A percentile compares a stretch with the other conserved stretches of the same genome.
Evolutionary conservation across 2,113 vertebrate genomes (phyloP).

Genomic region (Gnathonemus longibarbis): DNA sequence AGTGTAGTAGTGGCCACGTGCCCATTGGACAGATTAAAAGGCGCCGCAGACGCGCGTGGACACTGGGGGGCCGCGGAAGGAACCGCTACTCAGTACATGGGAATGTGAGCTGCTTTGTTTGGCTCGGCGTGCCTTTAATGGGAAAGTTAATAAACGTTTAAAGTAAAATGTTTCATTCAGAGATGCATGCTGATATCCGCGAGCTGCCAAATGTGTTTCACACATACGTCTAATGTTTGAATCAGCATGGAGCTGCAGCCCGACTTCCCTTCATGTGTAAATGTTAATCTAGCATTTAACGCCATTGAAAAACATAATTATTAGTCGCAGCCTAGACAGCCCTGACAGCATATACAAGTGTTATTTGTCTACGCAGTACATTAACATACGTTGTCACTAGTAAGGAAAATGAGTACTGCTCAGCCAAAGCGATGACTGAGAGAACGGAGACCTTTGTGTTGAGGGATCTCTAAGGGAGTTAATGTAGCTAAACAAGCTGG

Average conservation of each 20-base stretch:
- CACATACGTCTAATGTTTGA: not conserved
- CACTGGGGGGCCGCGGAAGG: not conserved
- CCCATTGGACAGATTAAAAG: not conserved
- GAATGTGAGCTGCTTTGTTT: not conserved
- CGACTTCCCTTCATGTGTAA: not conserved
- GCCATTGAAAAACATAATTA: not conserved
- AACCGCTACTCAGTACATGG: not conserved
- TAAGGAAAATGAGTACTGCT: not conserved
- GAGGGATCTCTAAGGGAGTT: not conserved
- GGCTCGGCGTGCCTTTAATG: not conserved
- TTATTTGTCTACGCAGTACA: not conserved
- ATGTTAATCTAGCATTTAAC: not conserved
- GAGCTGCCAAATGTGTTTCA: not conserved
- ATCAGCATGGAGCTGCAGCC: not conserved
- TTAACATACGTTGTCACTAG: not conserved
- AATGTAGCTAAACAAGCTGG: not conserved
- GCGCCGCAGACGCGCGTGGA: not conserved
- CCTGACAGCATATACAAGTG: not conserved
- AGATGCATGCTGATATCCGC: not conserved
- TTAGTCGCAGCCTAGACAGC: not conserved
- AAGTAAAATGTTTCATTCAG: not conserved
- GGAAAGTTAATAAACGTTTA: not conserved
- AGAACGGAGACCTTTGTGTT: not conserved
- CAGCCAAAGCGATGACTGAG: not conserved
- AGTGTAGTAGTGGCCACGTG: constrained; percentile 13